Evolutionary conservation across 1,140 invertebrate species (phyloP).

Genomic region (Bombus confusus): DNA sequence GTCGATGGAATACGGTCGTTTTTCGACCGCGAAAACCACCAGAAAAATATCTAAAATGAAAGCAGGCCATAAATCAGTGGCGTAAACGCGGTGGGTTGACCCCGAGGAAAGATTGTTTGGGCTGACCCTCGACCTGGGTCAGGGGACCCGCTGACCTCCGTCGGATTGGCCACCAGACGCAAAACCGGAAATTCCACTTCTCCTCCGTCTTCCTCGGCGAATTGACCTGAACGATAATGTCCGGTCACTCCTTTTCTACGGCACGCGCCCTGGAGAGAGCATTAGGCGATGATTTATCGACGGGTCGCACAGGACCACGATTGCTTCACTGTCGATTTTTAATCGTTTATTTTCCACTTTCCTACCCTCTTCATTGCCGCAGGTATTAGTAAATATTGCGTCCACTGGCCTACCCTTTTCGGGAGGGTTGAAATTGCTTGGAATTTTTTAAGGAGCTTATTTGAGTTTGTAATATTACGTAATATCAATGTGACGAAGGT

Average conservation of each 20-base stretch:
- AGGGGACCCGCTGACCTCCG: constrained; percentile 73
- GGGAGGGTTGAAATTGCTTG: background rate
- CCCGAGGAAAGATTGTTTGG: constrained; percentile 81
- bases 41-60: constrained; percentile 33
- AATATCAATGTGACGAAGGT: no score
- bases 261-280: constrained; percentile 73
- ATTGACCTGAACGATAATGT: constrained; percentile 76
- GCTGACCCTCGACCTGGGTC: constrained; percentile 80
- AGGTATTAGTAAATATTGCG: constrained; percentile 52
- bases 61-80: constrained; percentile 80
- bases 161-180: constrained; percentile 57
- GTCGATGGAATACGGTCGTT: constrained; percentile 30
- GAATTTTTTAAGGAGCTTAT: constrained; percentile 28
- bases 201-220: constrained; percentile 13
- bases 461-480: background rate
- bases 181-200: constrained; percentile 72
- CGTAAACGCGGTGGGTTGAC: constrained; percentile 77
- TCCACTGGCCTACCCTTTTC: background rate
- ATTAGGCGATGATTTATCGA: constrained; percentile 74
- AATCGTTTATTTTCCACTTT: constrained; percentile 66
- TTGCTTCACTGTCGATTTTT: constrained; percentile 59
- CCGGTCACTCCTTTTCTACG: constrained; percentile 78
- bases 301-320: constrained; percentile 32
- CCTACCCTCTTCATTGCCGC: constrained; percentile 23
- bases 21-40: constrained; percentile 30